Conservation (phyloP, 2,113 vertebrate species). For the Sula dactylatra region DNA sequence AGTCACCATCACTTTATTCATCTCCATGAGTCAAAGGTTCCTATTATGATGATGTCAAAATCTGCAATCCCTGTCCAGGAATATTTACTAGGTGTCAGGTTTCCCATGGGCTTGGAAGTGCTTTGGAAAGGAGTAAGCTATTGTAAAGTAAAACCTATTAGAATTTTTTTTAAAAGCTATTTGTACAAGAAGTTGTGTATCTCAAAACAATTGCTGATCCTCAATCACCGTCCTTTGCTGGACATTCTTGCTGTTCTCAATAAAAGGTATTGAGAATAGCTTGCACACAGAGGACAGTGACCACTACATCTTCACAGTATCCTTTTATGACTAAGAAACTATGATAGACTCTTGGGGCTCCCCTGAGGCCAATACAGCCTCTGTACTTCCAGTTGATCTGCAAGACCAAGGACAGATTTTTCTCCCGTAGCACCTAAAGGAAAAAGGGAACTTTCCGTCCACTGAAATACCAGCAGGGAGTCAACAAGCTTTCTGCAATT, state of each 20-base stretch:
- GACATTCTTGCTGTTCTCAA: background rate
- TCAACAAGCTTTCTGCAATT: background rate
- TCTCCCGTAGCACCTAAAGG: background rate
- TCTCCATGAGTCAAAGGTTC: background rate
- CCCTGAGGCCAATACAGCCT: background rate
- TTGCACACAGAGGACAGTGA: background rate
- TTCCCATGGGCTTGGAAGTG: background rate
- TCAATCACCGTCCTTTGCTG: background rate
- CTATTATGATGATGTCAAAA: background rate
- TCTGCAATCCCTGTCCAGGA: background rate
- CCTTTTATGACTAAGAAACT: background rate
- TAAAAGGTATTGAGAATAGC: background rate
- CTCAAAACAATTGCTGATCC: background rate
- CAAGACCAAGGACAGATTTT: background rate
- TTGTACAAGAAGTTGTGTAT: background rate
- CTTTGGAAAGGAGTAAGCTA: background rate
- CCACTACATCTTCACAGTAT: background rate
- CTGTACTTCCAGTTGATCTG: background rate
- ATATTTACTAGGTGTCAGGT: background rate
- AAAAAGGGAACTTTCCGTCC: background rate
- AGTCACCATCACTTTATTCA: background rate
- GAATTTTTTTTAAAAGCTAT: background rate
- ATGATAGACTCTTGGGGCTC: background rate
- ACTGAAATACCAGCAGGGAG: background rate
- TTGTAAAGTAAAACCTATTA: background rate